Base-by-base conservation (phyloP, 2,888 invertebrate genomes). In the Yponomeuta evonymella region DNA sequence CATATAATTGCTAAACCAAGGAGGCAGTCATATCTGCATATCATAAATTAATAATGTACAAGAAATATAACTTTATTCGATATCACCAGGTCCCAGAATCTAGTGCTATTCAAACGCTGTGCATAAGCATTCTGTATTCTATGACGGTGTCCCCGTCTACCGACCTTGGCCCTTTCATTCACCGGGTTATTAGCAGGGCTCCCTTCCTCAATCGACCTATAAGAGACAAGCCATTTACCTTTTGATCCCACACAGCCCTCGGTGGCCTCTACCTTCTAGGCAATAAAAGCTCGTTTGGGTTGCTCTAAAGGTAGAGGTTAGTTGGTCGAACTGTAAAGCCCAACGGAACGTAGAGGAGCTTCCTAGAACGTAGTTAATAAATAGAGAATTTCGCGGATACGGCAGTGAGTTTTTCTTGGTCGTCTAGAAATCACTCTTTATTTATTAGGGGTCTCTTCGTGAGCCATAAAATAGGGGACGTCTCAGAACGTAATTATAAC, bases 151-250 rank as follows among this genome's bases (percentile, higher is more conserved):
- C 51, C 51, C 51, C 51, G n/a, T 8, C 71, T 75, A 75, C 75
- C 75, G 81, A 77, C 87, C 87, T 86, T 86, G 85, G 80, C 79
- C 81, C 79, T 81, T 79, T 80, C 77, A 76, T 79, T 79, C 80
- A 80, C 79, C 78, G 80, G 48, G 29, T 51, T 68, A 68, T 68
- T 68, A 68, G 23, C 51, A 51, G 68, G 67, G 68, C 48, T 51
- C 68, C 68, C 68, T 68, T 51, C 51, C 23, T 65, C 36, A 67
- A 23, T 30, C 68, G 68, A 51, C 68, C 68, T 68, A 29, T 68
- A 51, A 58, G 3, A 30, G 51, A 67, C 11, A 30, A 11, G 29
- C 48, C 43, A 67, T 10, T 48, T 67, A 48, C n/a, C 36, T 66
- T 15, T 48, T 48, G 48, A 29, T 65, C 29, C 30, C 33, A 33